phyloP scores from a whole-genome alignment of 2,797 vertebrate genomes.

The Poeciliopsis gracilis region DNA sequence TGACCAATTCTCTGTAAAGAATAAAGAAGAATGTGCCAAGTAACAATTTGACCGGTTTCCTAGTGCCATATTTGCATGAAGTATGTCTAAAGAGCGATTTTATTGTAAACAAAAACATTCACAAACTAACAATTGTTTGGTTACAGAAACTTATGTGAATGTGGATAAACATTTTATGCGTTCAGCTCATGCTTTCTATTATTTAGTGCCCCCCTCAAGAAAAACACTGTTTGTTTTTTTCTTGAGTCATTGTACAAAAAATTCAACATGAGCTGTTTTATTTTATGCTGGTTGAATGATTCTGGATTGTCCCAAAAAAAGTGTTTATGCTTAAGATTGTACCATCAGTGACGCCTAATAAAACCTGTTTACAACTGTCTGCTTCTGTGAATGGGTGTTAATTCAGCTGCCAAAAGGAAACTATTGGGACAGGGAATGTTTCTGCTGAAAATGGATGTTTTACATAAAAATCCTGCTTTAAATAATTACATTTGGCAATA shows the following conservation, averaged over 20 bases:
- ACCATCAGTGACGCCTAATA: conserved; percentile 44
- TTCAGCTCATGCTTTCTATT: background rate
- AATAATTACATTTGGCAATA: background rate
- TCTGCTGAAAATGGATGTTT: conserved; percentile 16
- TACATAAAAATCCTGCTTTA: background rate
- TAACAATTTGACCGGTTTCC: conserved; percentile 10
- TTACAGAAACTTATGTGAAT: conserved; percentile 4
- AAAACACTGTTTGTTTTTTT: too few species aligned
- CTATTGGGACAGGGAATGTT: conserved; percentile 1
- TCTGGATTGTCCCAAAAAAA: background rate
- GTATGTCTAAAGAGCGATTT: background rate
- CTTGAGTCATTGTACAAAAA: background rate
- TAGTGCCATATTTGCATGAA: conserved; percentile 8
- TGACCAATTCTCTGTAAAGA: background rate
- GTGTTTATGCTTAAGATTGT: conserved; percentile 14
- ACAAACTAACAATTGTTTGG: background rate
- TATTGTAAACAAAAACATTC: conserved; percentile 11
- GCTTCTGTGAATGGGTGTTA: conserved; percentile 8
- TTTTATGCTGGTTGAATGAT: conserved; percentile 7
- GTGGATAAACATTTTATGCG: background rate
- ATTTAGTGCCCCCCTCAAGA: background rate
- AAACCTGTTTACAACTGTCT: conserved; percentile 46
- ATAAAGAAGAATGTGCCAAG: background rate
- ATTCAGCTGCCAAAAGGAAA: conserved; percentile 18
- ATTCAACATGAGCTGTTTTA: background rate